These are phyloP conservation scores for Cyaniris semiargus DNA, from an alignment of 2,888 invertebrate species.

Conservation along the genomic window DNA sequence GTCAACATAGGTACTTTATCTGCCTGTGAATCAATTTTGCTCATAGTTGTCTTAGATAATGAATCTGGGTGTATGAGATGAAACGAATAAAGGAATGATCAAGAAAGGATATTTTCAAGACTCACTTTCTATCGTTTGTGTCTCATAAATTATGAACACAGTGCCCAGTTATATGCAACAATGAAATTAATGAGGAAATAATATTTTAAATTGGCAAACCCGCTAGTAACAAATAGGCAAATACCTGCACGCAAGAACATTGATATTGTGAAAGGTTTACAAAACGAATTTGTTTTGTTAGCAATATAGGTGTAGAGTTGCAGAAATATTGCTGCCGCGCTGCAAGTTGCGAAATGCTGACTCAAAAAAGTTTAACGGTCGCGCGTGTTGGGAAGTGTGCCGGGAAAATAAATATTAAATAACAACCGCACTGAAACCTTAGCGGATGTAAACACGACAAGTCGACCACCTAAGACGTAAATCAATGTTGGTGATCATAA, in stretches of 20 bases:
- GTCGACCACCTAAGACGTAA: background rate
- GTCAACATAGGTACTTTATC: no score
- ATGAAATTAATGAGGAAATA: background rate
- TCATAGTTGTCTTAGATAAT: no score
- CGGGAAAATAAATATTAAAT: background rate
- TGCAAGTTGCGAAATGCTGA: background rate
- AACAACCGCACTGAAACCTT: background rate
- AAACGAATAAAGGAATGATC: background rate
- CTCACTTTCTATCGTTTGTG: background rate
- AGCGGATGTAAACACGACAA: background rate
- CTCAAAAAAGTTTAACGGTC: background rate
- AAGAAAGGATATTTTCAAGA: background rate
- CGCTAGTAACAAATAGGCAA: background rate
- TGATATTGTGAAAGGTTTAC: constrained; percentile 17
- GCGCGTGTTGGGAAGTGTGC: background rate
- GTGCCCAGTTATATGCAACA: background rate
- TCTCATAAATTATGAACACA: background rate
- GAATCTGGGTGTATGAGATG: no score
- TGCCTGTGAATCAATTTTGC: no score
- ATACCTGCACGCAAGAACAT: constrained; percentile 9
- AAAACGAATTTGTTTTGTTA: constrained; percentile 14
- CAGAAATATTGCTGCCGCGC: background rate
- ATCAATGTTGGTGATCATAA: background rate
- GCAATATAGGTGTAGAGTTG: constrained; percentile 11
- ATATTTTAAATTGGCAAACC: background rate